A percentile compares a stretch with the other conserved stretches of the same genome.
Conservation (phyloP, 2,888 invertebrate genomes). For the Iselma pallidipennis region DNA sequence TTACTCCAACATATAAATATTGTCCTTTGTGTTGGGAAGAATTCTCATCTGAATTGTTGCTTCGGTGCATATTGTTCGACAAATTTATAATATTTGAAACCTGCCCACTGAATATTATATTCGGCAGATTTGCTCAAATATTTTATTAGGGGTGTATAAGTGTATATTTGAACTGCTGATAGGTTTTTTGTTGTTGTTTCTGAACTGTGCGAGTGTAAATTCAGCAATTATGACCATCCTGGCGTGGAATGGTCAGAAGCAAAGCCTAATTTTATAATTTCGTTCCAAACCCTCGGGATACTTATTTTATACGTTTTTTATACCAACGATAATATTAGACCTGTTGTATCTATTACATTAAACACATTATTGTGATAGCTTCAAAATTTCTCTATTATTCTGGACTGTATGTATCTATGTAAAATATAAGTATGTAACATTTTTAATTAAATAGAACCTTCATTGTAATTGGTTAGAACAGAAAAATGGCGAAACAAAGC, state of each 20-base stretch:
- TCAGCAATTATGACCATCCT: constrained; percentile 18
- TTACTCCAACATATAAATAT: constrained; percentile 50
- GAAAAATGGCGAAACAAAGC: constrained; percentile 6
- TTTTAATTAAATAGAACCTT: constrained; percentile 6
- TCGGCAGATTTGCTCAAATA: constrained; percentile 6
- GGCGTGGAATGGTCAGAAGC: constrained; percentile 19
- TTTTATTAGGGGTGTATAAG: neutral
- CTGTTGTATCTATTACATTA: constrained; percentile 18
- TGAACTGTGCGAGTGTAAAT: constrained; percentile 10
- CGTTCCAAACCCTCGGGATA: constrained; percentile 19
- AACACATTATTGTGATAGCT: constrained; percentile 12
- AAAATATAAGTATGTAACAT: constrained; percentile 10
- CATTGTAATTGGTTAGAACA: neutral
- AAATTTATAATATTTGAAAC: constrained; percentile 39
- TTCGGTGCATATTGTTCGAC: constrained; percentile 38
- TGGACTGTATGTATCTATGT: too few species aligned
- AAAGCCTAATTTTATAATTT: constrained; percentile 21
- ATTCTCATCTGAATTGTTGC: constrained; percentile 35
- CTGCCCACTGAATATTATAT: constrained; percentile 27
- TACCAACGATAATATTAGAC: constrained; percentile 10
- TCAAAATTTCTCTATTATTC: too few species aligned
- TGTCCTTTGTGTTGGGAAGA: constrained; percentile 42
- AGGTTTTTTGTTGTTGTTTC: constrained; percentile 14
- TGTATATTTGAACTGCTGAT: constrained; percentile 11
- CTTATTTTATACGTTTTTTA: constrained; percentile 18